These are phyloP conservation scores for Eurois occulta DNA, from an alignment of 2,888 invertebrate species.

Conservation along the genomic window DNA sequence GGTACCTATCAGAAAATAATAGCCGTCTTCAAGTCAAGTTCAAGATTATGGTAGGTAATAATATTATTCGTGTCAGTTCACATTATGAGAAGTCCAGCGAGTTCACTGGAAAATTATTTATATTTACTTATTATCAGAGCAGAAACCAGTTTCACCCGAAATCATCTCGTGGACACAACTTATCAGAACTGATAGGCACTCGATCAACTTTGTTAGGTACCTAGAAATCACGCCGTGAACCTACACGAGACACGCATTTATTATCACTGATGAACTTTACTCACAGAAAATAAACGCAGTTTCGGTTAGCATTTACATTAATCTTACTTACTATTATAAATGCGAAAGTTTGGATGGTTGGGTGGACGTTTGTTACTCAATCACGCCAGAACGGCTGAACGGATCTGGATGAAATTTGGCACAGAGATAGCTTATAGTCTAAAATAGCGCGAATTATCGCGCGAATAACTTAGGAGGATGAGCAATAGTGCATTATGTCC, in stretches of 20 bases:
- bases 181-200: constrained; percentile 28
- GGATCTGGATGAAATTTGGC: too few relatives aligned
- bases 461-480: too few relatives aligned
- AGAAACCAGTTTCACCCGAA: constrained; percentile 50
- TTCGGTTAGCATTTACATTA: constrained; percentile 13
- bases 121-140: constrained; percentile 27
- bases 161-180: constrained; percentile 21
- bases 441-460: too few relatives aligned
- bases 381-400: too few relatives aligned
- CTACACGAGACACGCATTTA: constrained; percentile 34
- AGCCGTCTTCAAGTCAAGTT: too few relatives aligned
- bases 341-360: too few relatives aligned
- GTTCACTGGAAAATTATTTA: constrained; percentile 40
- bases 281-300: constrained; percentile 18
- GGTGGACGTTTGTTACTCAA: too few relatives aligned
- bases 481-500: too few relatives aligned
- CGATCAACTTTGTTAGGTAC: constrained; percentile 37
- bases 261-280: constrained; percentile 47
- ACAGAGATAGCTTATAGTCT: too few relatives aligned
- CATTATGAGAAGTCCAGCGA: constrained; percentile 34
- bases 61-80: constrained; percentile 38
- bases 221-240: constrained; percentile 40
- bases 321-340: too few relatives aligned
- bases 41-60: too few relatives aligned
- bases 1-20: background rate